Conservation (phyloP, 1,140 invertebrate genomes). For the Cecropterus lyciades region DNA sequence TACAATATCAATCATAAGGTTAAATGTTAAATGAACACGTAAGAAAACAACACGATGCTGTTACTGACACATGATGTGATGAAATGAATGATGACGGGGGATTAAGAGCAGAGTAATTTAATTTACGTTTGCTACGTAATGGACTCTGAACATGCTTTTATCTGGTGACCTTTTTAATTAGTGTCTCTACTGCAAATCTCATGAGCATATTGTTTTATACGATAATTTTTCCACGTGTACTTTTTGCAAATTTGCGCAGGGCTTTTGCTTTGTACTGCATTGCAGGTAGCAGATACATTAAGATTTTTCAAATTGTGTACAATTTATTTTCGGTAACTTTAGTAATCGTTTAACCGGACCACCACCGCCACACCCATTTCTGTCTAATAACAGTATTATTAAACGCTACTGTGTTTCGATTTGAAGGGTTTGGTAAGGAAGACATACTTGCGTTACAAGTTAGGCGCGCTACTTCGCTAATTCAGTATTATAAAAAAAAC, state of each 20-base stretch:
- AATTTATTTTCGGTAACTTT: too few species aligned
- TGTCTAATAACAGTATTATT: too few species aligned
- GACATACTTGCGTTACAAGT: too few species aligned
- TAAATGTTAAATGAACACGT: not conserved
- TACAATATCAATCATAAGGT: too few species aligned
- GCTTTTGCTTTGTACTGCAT: not conserved
- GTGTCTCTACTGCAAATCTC: not conserved
- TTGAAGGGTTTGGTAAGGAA: too few species aligned
- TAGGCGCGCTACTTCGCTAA: too few species aligned
- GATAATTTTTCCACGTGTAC: not conserved
- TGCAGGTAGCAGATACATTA: not conserved
- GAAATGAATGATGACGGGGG: not conserved
- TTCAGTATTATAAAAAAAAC: too few species aligned
- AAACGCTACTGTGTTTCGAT: too few species aligned
- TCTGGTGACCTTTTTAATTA: conserved; percentile 6
- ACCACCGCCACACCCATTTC: too few species aligned
- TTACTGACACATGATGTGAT: not conserved
- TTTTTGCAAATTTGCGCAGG: not conserved
- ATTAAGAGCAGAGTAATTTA: not conserved
- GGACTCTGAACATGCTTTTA: not conserved
- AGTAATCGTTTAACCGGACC: too few species aligned
- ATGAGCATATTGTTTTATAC: not conserved
- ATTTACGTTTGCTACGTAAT: conserved; percentile 3
- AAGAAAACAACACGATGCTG: not conserved
- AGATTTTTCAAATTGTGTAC: too few species aligned